These are phyloP conservation scores for Anser brachyrhynchus DNA, from an alignment of 2,113 vertebrate genomes.

Conservation along the genomic window DNA sequence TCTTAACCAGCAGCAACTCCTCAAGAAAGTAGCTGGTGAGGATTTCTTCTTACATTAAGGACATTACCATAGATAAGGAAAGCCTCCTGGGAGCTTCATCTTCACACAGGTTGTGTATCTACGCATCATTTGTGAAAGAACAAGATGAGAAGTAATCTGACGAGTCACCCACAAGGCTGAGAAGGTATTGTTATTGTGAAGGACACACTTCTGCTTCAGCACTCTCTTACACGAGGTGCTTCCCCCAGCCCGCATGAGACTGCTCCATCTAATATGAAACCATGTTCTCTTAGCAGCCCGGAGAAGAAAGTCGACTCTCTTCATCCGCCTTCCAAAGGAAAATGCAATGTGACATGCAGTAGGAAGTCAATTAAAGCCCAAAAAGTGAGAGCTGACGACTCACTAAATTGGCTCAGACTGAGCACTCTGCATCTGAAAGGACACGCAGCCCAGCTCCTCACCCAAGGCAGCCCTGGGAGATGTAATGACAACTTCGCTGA, in stretches of 20 bases:
- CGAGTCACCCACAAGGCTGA: background rate
- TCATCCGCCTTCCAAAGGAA: conserved; percentile 7
- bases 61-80: background rate
- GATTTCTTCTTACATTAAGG: background rate
- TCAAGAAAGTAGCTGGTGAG: background rate
- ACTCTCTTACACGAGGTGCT: background rate
- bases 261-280: conserved; percentile 30
- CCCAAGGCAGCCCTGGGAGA: conserved; percentile 22
- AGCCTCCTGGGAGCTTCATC: background rate
- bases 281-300: conserved; percentile 6
- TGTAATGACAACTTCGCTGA: background rate
- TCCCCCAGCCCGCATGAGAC: background rate
- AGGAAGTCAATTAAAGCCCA: conserved; percentile 62
- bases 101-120: background rate
- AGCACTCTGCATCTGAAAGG: conserved; percentile 28
- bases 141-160: background rate
- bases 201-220: background rate
- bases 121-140: background rate
- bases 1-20: background rate
- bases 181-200: background rate
- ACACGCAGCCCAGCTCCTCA: conserved; percentile 25
- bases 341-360: conserved; percentile 57
- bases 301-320: conserved; percentile 20
- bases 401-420: conserved; percentile 58
- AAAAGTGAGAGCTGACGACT: conserved; percentile 57